Base-by-base conservation (phyloP, 2,113 vertebrate genomes). In the Actinemys pallida region DNA sequence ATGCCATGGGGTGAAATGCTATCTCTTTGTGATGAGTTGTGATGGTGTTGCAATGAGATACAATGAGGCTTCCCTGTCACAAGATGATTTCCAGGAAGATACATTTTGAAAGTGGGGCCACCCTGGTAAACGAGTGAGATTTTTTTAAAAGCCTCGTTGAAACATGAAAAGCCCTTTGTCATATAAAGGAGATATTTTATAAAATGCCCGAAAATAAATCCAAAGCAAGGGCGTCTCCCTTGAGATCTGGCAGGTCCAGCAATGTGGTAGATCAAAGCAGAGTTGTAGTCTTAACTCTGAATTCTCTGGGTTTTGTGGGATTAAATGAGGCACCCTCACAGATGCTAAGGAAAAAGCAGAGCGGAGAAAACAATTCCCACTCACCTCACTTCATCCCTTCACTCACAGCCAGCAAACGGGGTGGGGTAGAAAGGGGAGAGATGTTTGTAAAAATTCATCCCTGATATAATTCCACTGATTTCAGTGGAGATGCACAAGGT, bases 61-160 rank as follows among this genome's bases (percentile, higher is more conserved):
- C 45, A 57, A 57, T 81, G 52, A 87, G 65, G 72, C 57, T 93
- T 87, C 10, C 83, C 86, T 49, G 53, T 83, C 84, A 88, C 93
- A 83, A 78, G 89, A 92, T 86, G 57, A 92, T 80, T 86, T 92
- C 92, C 81, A 96, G 92, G 88, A 92, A 91, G 69, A 86, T 81
- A 59, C 85, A 87, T 92, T 72, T 4, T 89, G 92, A 50, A 91
- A 87, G 49, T 69, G 52, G 81, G 57, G 49, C 90, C 57, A 3
- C 10, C n/a, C 39, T 90, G 91, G 90, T 91, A 87, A 93, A 93
- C n/a, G 93, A 92, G 86, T 52, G 81, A 85, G 65, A 89, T 87
- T 93, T 96, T 87, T 69, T 39, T 62, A 94, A 89, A 79, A 89
- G 91, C 79, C 75, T n/a, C 7, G 3, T 65, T 84, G 75, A 89